Evolutionary conservation across 2,113 vertebrate species (phyloP), one percentile per base, ranked within the genome.

Genomic region (Trinectes maculatus): DNA sequence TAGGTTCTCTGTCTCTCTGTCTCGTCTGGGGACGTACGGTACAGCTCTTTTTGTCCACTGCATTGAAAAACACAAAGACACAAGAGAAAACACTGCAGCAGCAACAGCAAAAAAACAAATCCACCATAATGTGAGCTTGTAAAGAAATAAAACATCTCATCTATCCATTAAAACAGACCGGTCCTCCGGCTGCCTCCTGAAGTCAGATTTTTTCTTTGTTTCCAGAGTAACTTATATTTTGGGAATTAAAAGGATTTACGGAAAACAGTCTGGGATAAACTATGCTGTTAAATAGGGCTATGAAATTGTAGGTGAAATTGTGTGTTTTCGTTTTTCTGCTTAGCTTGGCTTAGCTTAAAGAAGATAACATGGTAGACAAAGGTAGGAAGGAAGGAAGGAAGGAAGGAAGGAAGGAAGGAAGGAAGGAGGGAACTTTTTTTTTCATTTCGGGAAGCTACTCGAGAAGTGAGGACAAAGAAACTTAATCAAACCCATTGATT

Each of bases 1-100:
- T 52, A 29, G 3, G n/a, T n/a, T n/a, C n/a, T n/a, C n/a, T n/a
- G n/a, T n/a, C n/a, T n/a, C n/a, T n/a, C n/a, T n/a, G n/a, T n/a
- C n/a, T n/a, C n/a, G n/a, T n/a, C n/a, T 24, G 3, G 49, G 52
- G 70, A 47, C 34, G 22, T 10, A 13, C 11, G 53, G 22, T 54
- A 53, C 43, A 33, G 40, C 42, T 74, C n/a, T 55, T 29, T 77
- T 47, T 71, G 39, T 62, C 69, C 53, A 31, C 39, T 64, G 61
- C n/a, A n/a, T n/a, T n/a, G n/a, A n/a, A n/a, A n/a, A n/a, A n/a
- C n/a, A n/a, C n/a, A 65, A 55, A 63, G 55, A 68, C 64, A 53
- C 21, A 48, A 58, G 66, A n/a, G 61, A 77, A 51, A 43, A 24
- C 62, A 71, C 62, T 71, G 59, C 64, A 69, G 57, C 74, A 68